Evolutionary conservation across 1,140 invertebrate genomes (phyloP), one percentile per base, ranked within the genome.

Genomic region (Lordiphosa mommai): DNA sequence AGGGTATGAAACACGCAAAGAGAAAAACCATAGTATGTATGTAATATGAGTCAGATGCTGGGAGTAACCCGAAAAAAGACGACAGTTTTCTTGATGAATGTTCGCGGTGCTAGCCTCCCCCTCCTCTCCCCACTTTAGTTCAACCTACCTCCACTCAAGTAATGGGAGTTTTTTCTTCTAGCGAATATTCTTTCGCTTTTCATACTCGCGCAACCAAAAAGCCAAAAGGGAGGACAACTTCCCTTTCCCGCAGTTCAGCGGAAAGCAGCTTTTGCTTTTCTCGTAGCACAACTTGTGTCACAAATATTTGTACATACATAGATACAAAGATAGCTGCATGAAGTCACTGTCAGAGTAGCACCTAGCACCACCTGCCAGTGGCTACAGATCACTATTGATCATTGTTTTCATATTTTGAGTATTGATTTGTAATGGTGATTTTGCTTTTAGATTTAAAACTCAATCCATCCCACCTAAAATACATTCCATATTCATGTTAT

Each of bases 71-170:
- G 67, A 70, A 79, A 80, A 76, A 82, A 67, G 71, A 84, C 72
- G 76, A 82, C 76, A 82, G 72, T 82, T 84, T 82, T 82, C 77
- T 82, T 82, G 76, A 82, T 82, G 76, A 82, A 82, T 82, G 77
- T 82, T 69, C 77, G 68, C 73, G 69, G 38, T 60, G 52, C 51
- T 51, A n/a, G 48, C 34, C 56, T 8, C 33, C 23, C 30, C 13
- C 30, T 27, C 32, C 7, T 16, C 8, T 0, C 44, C 4, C 30
- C 16, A 3, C 10, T 14, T 9, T 9, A 9, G 1, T 10, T 7
- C n/a, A 5, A 2, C 16, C 14, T 2, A 4, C 10, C 46, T 3
- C 6, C 17, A 10, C 12, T 16, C 40, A 43, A 43, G 40, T 43
- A 43, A 79, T 80, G 74, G 61, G 69, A 64, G 74, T 79, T 80